These are phyloP conservation scores for Toxostoma redivivum DNA, from an alignment of 2,113 vertebrate genomes.

Conservation along the genomic window DNA sequence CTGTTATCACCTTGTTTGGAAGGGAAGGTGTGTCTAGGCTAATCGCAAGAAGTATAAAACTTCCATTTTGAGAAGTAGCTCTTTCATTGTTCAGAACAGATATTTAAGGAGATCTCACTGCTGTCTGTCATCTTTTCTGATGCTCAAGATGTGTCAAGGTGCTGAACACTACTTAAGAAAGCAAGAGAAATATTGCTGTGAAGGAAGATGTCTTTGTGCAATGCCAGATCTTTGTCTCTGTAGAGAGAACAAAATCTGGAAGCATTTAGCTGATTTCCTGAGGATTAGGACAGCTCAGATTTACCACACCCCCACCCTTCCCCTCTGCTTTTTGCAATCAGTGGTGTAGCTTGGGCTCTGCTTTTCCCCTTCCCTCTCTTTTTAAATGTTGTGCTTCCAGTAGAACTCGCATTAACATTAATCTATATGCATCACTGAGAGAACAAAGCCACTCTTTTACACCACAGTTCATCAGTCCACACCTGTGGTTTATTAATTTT, in stretches of 20 bases:
- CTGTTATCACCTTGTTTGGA: constrained; percentile 51
- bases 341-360: neutral
- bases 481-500: neutral
- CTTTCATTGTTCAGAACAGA: neutral
- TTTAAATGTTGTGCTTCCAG: neutral
- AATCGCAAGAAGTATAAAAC: neutral
- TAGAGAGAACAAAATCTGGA: neutral
- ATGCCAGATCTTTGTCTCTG: neutral
- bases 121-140: constrained; percentile 22
- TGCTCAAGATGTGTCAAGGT: neutral
- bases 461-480: neutral
- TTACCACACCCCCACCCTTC: neutral
- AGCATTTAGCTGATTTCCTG: neutral
- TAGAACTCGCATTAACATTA: neutral
- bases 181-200: neutral
- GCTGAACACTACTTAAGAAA: neutral
- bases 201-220: neutral
- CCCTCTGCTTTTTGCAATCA: neutral
- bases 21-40: constrained; percentile 6
- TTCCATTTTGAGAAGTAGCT: neutral
- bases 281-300: neutral
- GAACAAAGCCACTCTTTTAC: neutral
- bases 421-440: neutral
- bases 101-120: neutral
- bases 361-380: neutral